Evolutionary conservation across 2,888 invertebrate species (phyloP).

Genomic region (Phrixothrix hirtus): DNA sequence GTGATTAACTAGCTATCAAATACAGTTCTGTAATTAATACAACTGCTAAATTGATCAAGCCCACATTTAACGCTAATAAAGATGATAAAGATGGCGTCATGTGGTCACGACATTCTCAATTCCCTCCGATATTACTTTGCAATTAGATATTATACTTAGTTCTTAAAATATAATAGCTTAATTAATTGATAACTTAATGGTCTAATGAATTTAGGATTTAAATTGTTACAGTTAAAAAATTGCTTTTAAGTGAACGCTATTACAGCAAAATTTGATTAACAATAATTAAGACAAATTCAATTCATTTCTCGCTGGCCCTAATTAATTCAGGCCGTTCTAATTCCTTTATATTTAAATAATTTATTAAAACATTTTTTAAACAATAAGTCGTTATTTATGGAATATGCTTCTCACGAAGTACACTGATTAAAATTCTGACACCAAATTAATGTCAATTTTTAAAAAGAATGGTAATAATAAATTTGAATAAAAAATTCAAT

Average conservation of each 20-base stretch:
- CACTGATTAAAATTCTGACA: background rate
- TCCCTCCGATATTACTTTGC: conserved; percentile 25
- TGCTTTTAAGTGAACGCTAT: no score
- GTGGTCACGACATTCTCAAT: conserved; percentile 32
- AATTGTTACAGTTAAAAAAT: no score
- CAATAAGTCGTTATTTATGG: conserved; percentile 5
- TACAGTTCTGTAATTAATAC: conserved; percentile 38
- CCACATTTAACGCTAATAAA: conserved; percentile 34
- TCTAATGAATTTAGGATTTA: background rate
- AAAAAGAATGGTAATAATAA: no score
- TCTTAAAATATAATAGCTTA: conserved; percentile 5
- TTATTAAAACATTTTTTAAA: conserved; percentile 16
- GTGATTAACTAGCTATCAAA: conserved; percentile 38
- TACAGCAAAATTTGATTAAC: background rate
- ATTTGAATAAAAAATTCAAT: no score
- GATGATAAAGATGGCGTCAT: conserved; percentile 35
- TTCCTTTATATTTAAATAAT: conserved; percentile 11
- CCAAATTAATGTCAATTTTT: background rate
- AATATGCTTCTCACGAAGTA: background rate
- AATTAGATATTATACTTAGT: conserved; percentile 19
- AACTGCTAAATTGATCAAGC: conserved; percentile 33
- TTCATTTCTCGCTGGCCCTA: background rate
- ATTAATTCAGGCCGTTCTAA: conserved; percentile 5
- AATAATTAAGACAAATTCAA: background rate
- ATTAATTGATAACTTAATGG: background rate